Base-by-base conservation (phyloP, 1,140 invertebrate species). In the Halesus radiatus region DNA sequence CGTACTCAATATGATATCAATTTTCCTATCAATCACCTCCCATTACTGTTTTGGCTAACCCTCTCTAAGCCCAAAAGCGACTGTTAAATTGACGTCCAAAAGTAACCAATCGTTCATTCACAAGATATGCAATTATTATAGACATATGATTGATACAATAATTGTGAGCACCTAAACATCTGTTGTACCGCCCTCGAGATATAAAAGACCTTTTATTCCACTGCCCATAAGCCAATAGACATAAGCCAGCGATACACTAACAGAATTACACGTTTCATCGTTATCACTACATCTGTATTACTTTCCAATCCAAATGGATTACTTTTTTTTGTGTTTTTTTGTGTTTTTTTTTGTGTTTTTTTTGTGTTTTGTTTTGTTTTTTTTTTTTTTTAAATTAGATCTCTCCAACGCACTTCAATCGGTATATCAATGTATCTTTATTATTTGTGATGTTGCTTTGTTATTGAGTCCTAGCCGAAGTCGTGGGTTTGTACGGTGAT, bases 81-180 rank as follows among this genome's bases (percentile, higher is more conserved):
- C 29, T 58, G 26, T 52, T 56, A 58, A 58, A 56, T 58, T 53
- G 52, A 58, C 53, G 29, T 74, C 53, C 54, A 20, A 58, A 74
- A 74, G n/a, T 20, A 54, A 74, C 53, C 72, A 58, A 70, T 78
- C 66, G 53, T 72, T 72, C 76, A 26, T 72, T 72, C 64, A 78
- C 20, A 23, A 78, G 23, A 26, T 56, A 78, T 78, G 52, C 76
- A 78, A 78, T 78, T 72, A 78, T 18, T 37, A 72, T 78, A 53
- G 76, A 78, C 76, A 78, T 66, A 58, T 23, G 50, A 78, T 78
- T 78, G 76, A 78, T 78, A 45, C 18, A 52, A 56, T 78, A 78
- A 78, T 77, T 77, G 76, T 66, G 58, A 76, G n/a, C 74, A 23
- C 29, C 60, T 74, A 54, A 77, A 64, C 76, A 77, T 77, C 62